phyloP scores from a whole-genome alignment of 2,113 vertebrate species.

The Elaphurus davidianus region DNA sequence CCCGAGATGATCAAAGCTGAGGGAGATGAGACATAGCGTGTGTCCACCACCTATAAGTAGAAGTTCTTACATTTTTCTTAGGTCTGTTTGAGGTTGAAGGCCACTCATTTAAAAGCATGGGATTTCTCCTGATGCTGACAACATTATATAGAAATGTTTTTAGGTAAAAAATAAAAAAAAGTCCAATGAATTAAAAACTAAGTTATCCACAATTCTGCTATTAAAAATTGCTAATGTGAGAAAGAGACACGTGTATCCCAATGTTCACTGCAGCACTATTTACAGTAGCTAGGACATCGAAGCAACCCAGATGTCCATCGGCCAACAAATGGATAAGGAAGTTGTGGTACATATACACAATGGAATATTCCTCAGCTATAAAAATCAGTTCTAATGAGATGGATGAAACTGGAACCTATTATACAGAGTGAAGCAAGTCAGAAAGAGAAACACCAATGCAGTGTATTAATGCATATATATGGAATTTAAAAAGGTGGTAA shows the following conservation, averaged over 20 bases:
- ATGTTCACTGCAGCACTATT: background rate
- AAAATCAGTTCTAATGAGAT: background rate
- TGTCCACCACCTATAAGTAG: background rate
- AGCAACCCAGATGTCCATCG: background rate
- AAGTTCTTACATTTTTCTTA: background rate
- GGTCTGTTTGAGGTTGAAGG: background rate
- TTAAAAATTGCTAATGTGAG: background rate
- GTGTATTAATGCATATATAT: background rate
- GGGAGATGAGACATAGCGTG: background rate
- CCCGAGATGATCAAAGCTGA: background rate
- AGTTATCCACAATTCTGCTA: background rate
- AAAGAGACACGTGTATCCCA: background rate
- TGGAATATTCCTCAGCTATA: background rate
- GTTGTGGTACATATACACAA: background rate
- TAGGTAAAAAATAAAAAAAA: conserved; percentile 16
- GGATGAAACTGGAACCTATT: background rate
- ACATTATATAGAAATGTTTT: background rate
- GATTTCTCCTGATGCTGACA: background rate
- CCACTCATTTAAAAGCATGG: background rate
- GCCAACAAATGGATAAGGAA: background rate
- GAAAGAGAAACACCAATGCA: background rate
- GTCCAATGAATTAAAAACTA: background rate
- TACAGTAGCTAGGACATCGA: background rate
- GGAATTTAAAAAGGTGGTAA: background rate
- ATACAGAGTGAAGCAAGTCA: background rate